Conservation (phyloP, 2,113 vertebrate genomes). For the Megaceryle torquata region DNA sequence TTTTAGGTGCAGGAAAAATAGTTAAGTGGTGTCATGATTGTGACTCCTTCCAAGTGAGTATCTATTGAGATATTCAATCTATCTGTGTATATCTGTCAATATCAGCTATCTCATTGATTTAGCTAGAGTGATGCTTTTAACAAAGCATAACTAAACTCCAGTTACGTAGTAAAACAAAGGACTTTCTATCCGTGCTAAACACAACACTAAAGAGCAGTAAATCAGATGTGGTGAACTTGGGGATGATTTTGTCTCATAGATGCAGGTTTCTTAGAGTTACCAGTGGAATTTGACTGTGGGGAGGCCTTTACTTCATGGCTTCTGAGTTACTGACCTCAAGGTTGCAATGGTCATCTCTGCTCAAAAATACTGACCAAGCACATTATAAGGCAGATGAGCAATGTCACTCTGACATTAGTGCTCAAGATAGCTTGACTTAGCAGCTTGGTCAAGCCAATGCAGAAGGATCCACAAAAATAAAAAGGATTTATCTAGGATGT, state of each 20-base stretch:
- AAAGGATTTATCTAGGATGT: not conserved
- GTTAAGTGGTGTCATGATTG: not conserved
- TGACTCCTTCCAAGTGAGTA: not conserved
- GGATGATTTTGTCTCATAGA: not conserved
- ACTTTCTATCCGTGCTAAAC: not conserved
- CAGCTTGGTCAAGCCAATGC: not conserved
- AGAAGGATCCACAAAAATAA: not conserved
- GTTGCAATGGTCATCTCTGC: not conserved
- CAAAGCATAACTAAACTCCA: not conserved
- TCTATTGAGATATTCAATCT: not conserved
- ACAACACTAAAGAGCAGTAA: not conserved
- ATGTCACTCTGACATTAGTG: not conserved
- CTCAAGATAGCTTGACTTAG: not conserved
- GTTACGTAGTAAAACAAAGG: not conserved
- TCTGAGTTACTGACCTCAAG: not conserved
- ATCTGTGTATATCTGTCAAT: not conserved
- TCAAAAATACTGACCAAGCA: not conserved
- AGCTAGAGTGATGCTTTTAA: not conserved
- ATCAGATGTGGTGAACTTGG: not conserved
- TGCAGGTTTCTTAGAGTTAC: not conserved
- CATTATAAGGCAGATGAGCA: not conserved
- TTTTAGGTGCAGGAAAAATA: not conserved
- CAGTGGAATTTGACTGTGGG: fast-evolving
- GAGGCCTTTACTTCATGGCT: not conserved
- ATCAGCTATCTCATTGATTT: not conserved